Evolutionary conservation across 2,797 vertebrate species (phyloP).

Genomic region (Holocentrus rufus): DNA sequence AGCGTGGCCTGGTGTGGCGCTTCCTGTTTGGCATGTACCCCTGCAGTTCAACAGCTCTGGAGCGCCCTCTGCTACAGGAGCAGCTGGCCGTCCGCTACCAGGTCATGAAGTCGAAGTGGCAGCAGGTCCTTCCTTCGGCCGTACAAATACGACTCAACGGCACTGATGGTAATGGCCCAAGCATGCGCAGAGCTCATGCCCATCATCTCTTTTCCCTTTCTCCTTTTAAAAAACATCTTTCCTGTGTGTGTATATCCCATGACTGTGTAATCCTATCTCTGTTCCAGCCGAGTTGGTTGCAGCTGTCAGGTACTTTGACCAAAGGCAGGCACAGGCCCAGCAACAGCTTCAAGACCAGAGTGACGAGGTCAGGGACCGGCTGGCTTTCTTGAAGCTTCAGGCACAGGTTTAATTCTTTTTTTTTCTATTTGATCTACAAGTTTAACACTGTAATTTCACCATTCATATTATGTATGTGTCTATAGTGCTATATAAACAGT

Average conservation of each 20-base stretch:
- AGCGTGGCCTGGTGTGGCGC: constrained; percentile 83
- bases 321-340: constrained; percentile 71
- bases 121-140: constrained; percentile 76
- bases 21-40: constrained; percentile 88
- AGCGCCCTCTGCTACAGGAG: constrained; percentile 81
- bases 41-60: constrained; percentile 82
- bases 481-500: too few relatives aligned
- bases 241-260: not conserved
- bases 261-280: not conserved
- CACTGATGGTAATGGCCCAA: constrained; percentile 78
- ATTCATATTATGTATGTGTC: not conserved
- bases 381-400: constrained; percentile 83
- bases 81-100: constrained; percentile 81
- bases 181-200: not conserved
- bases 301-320: constrained; percentile 80
- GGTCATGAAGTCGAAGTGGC: constrained; percentile 86
- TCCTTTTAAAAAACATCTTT: not conserved
- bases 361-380: constrained; percentile 72
- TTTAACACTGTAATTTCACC: not conserved
- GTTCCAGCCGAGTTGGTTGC: constrained; percentile 77
- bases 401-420: constrained; percentile 75
- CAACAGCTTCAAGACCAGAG: constrained; percentile 63
- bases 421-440: not conserved
- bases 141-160: constrained; percentile 79
- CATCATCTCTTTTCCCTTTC: not conserved